These are phyloP conservation scores for Drosophila ezoana DNA, from an alignment of 2,888 invertebrate genomes.

Conservation along the genomic window DNA sequence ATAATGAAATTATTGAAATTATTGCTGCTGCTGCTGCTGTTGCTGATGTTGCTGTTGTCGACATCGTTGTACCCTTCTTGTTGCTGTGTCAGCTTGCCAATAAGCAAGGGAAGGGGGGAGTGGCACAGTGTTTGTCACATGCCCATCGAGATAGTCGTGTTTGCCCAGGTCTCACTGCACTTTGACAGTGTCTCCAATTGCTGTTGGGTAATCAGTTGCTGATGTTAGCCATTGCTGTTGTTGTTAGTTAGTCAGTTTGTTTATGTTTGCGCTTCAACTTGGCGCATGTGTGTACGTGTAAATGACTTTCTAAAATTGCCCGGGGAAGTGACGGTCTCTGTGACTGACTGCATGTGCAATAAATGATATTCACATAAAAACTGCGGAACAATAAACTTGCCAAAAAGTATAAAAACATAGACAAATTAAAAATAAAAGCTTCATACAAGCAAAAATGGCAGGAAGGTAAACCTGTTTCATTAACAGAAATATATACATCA, in stretches of 20 bases:
- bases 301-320: slow-evolving; percentile 69
- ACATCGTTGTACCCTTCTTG: slow-evolving; percentile 20
- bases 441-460: slow-evolving; percentile 9
- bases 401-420: slow-evolving; percentile 4
- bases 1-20: slow-evolving; percentile 79
- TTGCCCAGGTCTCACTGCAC: slow-evolving; percentile 17
- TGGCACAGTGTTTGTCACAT: slow-evolving; percentile 60
- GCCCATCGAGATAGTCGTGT: slow-evolving; percentile 24
- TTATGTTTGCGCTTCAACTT: slow-evolving; percentile 49
- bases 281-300: slow-evolving; percentile 29
- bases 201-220: slow-evolving; percentile 59
- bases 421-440: slow-evolving; percentile 20
- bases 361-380: slow-evolving; percentile 14
- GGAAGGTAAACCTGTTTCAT: slow-evolving; percentile 27
- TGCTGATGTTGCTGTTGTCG: slow-evolving; percentile 28
- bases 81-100: not conserved
- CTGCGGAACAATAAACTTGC: slow-evolving; percentile 14
- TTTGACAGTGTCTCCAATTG: slow-evolving; percentile 33
- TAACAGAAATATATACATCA: slow-evolving; percentile 1
- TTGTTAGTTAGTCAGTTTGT: slow-evolving; percentile 38
- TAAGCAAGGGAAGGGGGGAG: not conserved
- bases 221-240: slow-evolving; percentile 19
- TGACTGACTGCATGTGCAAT: slow-evolving; percentile 45
- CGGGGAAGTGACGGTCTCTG: slow-evolving; percentile 26
- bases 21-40: slow-evolving; percentile 18